Evolutionary conservation across 2,888 invertebrate genomes (phyloP).

Genomic region (Parnassius orleans): DNA sequence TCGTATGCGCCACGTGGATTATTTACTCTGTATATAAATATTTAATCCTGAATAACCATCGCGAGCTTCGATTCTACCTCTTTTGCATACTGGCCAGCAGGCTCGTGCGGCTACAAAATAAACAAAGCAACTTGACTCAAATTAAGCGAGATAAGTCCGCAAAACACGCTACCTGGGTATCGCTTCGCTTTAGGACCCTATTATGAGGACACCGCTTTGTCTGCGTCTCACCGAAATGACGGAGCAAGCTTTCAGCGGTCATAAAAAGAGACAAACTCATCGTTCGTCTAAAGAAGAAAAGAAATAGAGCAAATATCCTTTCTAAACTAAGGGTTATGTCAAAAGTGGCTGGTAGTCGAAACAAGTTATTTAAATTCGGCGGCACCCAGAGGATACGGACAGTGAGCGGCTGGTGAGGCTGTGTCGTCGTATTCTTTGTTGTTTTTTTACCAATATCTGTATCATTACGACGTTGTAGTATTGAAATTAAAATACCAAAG

Average conservation of each 20-base stretch:
- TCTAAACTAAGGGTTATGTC: slow-evolving; percentile 63
- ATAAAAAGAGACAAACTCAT: slow-evolving; percentile 52
- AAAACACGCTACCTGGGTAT: slow-evolving; percentile 71
- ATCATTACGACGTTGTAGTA: slow-evolving; percentile 40
- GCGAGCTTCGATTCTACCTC: slow-evolving; percentile 26
- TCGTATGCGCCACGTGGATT: not conserved
- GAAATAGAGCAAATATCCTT: slow-evolving; percentile 47
- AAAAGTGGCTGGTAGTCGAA: slow-evolving; percentile 66
- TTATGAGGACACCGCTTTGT: slow-evolving; percentile 41
- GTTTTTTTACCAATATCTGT: slow-evolving; percentile 39
- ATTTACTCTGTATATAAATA: slow-evolving; percentile 25
- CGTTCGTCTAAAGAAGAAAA: slow-evolving; percentile 45
- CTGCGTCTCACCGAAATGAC: slow-evolving; percentile 50
- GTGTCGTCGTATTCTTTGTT: slow-evolving; percentile 26
- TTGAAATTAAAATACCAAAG: slow-evolving; percentile 54
- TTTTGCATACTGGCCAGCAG: slow-evolving; percentile 40
- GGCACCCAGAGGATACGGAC: slow-evolving; percentile 48
- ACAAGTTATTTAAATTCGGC: slow-evolving; percentile 75
- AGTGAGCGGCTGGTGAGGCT: slow-evolving; percentile 27
- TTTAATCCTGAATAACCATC: slow-evolving; percentile 24
- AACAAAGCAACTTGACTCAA: slow-evolving; percentile 56
- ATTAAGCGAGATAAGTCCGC: slow-evolving; percentile 61
- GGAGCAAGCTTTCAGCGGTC: slow-evolving; percentile 35
- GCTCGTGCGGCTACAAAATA: slow-evolving; percentile 55
- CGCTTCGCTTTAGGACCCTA: slow-evolving; percentile 53